Conservation (phyloP, 2,797 vertebrate genomes). For the Cuniculus paca region DNA sequence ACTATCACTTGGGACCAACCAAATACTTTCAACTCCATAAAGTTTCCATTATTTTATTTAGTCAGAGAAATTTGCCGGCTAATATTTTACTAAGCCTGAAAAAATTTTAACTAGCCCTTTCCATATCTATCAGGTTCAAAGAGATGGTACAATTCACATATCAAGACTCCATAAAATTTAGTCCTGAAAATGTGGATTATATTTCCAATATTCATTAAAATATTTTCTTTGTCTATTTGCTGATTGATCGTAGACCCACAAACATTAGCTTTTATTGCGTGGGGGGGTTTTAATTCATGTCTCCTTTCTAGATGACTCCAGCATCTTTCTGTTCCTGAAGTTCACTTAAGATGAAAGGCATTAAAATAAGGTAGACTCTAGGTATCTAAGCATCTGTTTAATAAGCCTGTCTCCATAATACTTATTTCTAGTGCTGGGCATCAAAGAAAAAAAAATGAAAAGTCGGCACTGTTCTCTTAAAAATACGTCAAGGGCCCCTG, state of each 20-base stretch:
- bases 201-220: constrained; percentile 61
- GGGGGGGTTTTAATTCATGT: not conserved
- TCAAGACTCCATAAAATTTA: constrained; percentile 63
- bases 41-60: constrained; percentile 80
- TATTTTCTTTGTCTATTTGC: constrained; percentile 57
- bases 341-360: constrained; percentile 69
- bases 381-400: constrained; percentile 76
- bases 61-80: constrained; percentile 69
- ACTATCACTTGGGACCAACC: constrained; percentile 12
- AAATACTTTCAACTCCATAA: constrained; percentile 68
- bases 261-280: not conserved
- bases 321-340: constrained; percentile 47
- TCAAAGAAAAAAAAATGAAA: constrained; percentile 75
- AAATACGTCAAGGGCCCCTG: constrained; percentile 78
- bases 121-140: constrained; percentile 74
- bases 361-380: constrained; percentile 51
- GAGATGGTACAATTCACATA: constrained; percentile 55
- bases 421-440: constrained; percentile 66
- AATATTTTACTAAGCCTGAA: constrained; percentile 58
- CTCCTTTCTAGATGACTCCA: not conserved
- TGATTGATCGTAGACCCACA: not conserved
- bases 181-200: constrained; percentile 48
- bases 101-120: constrained; percentile 71
- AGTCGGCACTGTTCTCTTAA: constrained; percentile 65
- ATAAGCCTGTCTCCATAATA: constrained; percentile 43